A percentile compares a stretch with the other conserved stretches of the same genome.
These are phyloP conservation scores for Eurystomus gularis DNA, from an alignment of 2,113 vertebrate genomes.

Conservation along the genomic window DNA sequence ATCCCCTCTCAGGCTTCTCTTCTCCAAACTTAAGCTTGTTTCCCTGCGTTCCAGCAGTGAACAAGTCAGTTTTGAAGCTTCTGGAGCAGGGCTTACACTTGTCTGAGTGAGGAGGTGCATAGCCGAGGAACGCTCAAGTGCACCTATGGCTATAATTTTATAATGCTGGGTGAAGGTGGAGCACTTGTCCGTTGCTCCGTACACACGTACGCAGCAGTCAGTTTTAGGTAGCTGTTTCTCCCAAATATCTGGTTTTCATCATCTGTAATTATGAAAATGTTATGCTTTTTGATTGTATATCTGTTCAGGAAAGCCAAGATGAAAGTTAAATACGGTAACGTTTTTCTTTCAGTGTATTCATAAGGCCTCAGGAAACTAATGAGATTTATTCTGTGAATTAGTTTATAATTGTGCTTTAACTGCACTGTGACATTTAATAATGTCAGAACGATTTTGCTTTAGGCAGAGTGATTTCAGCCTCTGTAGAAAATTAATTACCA, in stretches of 20 bases:
- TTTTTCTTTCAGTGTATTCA: slow-evolving; percentile 70
- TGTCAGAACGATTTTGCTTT: slow-evolving; percentile 79
- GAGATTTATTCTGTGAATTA: slow-evolving; percentile 80
- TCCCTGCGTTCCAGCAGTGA: background rate
- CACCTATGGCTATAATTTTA: background rate
- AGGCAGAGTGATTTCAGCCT: slow-evolving; percentile 71
- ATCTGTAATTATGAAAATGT: slow-evolving; percentile 57
- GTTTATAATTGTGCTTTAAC: slow-evolving; percentile 80
- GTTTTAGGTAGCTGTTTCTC: background rate
- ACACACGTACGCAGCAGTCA: background rate
- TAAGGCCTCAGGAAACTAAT: slow-evolving; percentile 72
- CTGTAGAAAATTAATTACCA: slow-evolving; percentile 73
- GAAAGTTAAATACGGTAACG: slow-evolving; percentile 56
- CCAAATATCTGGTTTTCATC: background rate
- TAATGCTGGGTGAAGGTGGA: background rate
- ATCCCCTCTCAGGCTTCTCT: too few relatives aligned
- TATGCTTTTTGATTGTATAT: slow-evolving; percentile 18
- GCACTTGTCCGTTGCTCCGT: rapidly evolving
- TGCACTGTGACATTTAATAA: slow-evolving; percentile 78
- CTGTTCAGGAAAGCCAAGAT: slow-evolving; percentile 43
- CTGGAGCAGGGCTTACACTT: background rate
- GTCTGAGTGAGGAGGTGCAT: rapidly evolving
- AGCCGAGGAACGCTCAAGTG: rapidly evolving
- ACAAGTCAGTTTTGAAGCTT: background rate
- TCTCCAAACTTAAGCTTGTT: background rate